A percentile compares a stretch with the other conserved stretches of the same genome.
Conservation (phyloP, 2,797 vertebrate genomes). For the Thamnophis elegans region DNA sequence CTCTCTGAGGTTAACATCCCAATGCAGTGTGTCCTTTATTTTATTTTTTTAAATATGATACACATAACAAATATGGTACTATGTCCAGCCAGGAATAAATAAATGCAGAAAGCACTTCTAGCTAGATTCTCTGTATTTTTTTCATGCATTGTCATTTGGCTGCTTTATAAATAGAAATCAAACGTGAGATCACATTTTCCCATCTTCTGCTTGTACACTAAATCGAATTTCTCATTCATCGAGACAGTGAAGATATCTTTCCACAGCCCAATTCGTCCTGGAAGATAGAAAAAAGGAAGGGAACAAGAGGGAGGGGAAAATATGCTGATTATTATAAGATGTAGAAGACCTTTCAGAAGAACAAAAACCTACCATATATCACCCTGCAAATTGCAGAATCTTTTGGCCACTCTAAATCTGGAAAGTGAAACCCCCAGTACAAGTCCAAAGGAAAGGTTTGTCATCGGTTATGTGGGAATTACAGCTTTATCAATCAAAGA, state of each 20-base stretch:
- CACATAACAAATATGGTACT: slow-evolving; percentile 63
- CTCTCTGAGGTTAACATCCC: not conserved
- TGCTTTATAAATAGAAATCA: slow-evolving; percentile 87
- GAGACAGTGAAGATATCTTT: slow-evolving; percentile 99
- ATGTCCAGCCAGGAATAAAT: slow-evolving; percentile 70
- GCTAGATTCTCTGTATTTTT: slow-evolving; percentile 60
- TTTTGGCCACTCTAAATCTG: not conserved
- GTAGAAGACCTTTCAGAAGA: not conserved
- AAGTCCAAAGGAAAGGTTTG: not conserved
- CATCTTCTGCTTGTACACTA: slow-evolving; percentile 96
- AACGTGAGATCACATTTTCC: slow-evolving; percentile 93
- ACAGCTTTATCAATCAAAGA: not conserved
- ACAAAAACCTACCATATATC: not conserved
- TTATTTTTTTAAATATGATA: slow-evolving; percentile 51
- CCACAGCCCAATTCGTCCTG: slow-evolving; percentile 94
- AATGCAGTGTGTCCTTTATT: not conserved
- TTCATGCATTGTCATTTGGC: slow-evolving; percentile 65
- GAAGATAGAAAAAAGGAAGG: slow-evolving; percentile 46
- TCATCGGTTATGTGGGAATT: not conserved
- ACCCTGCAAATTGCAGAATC: not conserved
- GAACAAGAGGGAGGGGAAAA: slow-evolving; percentile 17
- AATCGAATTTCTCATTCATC: slow-evolving; percentile 97
- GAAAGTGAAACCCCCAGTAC: not conserved
- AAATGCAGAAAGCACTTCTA: slow-evolving; percentile 70
- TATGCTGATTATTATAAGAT: slow-evolving; percentile 5